Conservation (phyloP, 2,888 invertebrate genomes). For the Eutolmus rufibarbis region DNA sequence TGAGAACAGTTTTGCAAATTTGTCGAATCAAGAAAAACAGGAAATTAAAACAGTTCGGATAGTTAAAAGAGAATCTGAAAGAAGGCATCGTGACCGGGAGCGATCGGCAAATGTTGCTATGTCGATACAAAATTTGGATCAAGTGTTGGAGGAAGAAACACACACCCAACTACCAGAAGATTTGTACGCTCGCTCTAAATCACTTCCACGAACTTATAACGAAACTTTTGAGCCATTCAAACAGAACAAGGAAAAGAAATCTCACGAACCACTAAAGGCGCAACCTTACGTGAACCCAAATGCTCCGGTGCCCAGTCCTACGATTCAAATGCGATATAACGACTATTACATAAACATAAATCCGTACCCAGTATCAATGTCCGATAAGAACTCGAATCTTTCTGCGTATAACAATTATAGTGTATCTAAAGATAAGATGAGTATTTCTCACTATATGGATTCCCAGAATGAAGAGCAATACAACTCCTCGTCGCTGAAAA, state of each 20-base stretch:
- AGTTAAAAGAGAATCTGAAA: constrained; percentile 89
- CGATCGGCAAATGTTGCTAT: constrained; percentile 63
- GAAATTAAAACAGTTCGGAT: constrained; percentile 93
- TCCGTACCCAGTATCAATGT: constrained; percentile 52
- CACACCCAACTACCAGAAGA: constrained; percentile 44
- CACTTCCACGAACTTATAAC: constrained; percentile 64
- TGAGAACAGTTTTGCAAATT: constrained; percentile 64
- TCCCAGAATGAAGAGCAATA: not conserved
- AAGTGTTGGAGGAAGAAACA: constrained; percentile 61
- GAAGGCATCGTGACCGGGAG: constrained; percentile 82
- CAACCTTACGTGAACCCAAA: not conserved
- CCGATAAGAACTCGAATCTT: constrained; percentile 59
- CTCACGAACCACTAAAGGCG: not conserved
- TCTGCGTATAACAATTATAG: constrained; percentile 51
- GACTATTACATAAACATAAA: constrained; percentile 51
- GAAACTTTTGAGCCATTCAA: constrained; percentile 47
- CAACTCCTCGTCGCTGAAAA: constrained; percentile 6
- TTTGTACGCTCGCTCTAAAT: constrained; percentile 64
- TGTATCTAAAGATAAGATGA: constrained; percentile 47
- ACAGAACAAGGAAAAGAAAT: constrained; percentile 31
- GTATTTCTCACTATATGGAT: not conserved
- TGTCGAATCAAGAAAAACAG: constrained; percentile 79
- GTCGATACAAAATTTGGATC: constrained; percentile 61
- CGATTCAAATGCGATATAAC: constrained; percentile 49
- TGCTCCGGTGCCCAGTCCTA: constrained; percentile 36